A percentile compares a stretch with the other conserved stretches of the same genome.
These are phyloP conservation scores for Mantis religiosa DNA, from an alignment of 2,888 invertebrate species.

Conservation along the genomic window DNA sequence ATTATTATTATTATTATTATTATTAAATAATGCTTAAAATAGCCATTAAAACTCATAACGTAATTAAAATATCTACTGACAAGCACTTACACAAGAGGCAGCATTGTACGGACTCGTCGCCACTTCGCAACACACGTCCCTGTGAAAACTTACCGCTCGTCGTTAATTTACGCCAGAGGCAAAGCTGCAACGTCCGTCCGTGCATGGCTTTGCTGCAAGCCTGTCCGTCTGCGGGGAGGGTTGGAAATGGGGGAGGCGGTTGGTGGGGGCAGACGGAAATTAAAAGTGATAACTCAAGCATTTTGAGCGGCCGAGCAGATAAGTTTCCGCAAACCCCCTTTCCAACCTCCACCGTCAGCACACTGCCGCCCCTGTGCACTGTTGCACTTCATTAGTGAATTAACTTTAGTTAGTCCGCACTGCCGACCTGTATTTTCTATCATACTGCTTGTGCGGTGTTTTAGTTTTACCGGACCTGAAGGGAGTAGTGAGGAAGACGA, in stretches of 20 bases:
- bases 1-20: no score
- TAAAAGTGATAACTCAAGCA: conserved; percentile 32
- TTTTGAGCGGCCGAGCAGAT: conserved; percentile 27
- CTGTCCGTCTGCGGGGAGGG: conserved; percentile 1
- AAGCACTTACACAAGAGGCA: background rate
- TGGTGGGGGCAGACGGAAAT: conserved; percentile 26
- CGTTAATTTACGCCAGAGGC: conserved; percentile 9
- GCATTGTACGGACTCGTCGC: background rate
- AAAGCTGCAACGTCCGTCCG: conserved; percentile 12
- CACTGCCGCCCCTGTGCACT: background rate
- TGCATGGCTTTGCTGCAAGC: background rate
- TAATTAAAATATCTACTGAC: background rate
- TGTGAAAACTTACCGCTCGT: conserved; percentile 2
- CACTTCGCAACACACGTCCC: background rate
- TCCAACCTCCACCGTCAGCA: background rate
- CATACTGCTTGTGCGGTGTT: background rate
- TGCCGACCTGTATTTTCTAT: background rate
- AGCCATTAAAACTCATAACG: no score
- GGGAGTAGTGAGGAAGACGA: background rate
- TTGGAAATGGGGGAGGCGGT: background rate
- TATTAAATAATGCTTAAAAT: no score
- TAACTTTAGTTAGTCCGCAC: background rate
- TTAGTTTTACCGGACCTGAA: background rate
- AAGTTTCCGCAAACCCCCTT: conserved; percentile 19
- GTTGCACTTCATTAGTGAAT: background rate